phyloP scores from a whole-genome alignment of 2,797 vertebrate species.

The Hirundo rustica region DNA sequence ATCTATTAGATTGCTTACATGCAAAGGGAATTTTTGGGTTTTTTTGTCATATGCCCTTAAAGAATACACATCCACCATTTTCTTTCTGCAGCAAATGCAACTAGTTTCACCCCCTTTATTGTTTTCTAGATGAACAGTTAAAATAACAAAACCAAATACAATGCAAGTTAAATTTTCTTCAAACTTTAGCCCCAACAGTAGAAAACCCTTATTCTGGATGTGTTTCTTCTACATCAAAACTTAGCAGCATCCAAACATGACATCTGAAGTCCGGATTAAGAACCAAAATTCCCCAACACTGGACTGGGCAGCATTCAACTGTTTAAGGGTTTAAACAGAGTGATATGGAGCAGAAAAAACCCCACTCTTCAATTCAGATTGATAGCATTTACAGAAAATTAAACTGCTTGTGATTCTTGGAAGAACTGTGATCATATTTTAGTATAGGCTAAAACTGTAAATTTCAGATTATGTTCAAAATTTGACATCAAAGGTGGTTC shows the following conservation, averaged over 20 bases:
- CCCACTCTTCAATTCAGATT: not conserved
- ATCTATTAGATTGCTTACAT: slow-evolving; percentile 35
- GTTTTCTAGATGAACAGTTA: slow-evolving; percentile 26
- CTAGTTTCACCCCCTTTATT: slow-evolving; percentile 45
- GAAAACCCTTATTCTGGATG: not conserved
- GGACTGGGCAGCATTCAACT: not conserved
- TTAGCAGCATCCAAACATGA: not conserved
- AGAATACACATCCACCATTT: slow-evolving; percentile 38
- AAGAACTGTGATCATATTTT: slow-evolving; percentile 17
- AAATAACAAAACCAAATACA: slow-evolving; percentile 40
- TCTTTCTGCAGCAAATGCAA: slow-evolving; percentile 24
- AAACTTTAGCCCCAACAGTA: not conserved
- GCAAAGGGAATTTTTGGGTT: slow-evolving; percentile 57
- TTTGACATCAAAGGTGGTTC: slow-evolving; percentile 14
- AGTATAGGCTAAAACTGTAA: not conserved
- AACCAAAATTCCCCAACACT: not conserved
- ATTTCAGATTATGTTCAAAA: slow-evolving; percentile 37
- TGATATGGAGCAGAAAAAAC: not conserved
- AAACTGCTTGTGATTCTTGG: slow-evolving; percentile 14
- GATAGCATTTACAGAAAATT: slow-evolving; percentile 26
- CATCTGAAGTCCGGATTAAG: not conserved
- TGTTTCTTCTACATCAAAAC: not conserved
- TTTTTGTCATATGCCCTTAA: slow-evolving; percentile 21
- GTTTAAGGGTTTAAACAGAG: not conserved
- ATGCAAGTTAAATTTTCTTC: slow-evolving; percentile 20